Conservation (phyloP, 2,113 vertebrate species). For the Electrona antarctica region DNA sequence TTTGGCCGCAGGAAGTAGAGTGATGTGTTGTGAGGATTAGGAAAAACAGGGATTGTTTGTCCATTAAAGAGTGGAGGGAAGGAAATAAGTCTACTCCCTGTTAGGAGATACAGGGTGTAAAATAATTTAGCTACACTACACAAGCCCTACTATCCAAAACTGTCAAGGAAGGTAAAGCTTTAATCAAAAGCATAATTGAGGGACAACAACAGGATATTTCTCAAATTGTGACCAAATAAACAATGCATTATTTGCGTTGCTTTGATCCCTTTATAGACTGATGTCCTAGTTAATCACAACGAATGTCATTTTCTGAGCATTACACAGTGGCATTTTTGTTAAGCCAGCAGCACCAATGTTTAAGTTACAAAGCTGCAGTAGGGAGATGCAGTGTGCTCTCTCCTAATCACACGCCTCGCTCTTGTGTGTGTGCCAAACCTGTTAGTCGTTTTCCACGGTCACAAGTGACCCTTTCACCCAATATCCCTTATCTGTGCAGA, state of each 20-base stretch:
- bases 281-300: too few relatives aligned
- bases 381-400: constrained; percentile 10
- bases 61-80: constrained; percentile 52
- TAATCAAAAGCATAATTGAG: background rate
- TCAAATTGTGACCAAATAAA: too few relatives aligned
- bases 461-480: constrained; percentile 61
- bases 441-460: constrained; percentile 34
- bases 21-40: constrained; percentile 64
- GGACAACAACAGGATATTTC: too few relatives aligned
- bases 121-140: background rate
- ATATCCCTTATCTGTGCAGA: constrained; percentile 73
- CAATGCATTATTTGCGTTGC: too few relatives aligned
- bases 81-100: constrained; percentile 56
- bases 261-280: too few relatives aligned
- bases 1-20: constrained; percentile 64
- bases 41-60: constrained; percentile 59
- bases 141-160: background rate
- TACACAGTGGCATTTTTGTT: background rate
- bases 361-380: background rate
- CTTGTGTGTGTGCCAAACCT: constrained; percentile 44
- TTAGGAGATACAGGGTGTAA: constrained; percentile 13
- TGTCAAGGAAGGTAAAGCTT: background rate
- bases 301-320: too few relatives aligned
- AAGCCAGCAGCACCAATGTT: constrained; percentile 10
- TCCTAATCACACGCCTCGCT: constrained; percentile 37